Conservation (phyloP, 2,888 invertebrate genomes). For the Papilio elwesi region DNA sequence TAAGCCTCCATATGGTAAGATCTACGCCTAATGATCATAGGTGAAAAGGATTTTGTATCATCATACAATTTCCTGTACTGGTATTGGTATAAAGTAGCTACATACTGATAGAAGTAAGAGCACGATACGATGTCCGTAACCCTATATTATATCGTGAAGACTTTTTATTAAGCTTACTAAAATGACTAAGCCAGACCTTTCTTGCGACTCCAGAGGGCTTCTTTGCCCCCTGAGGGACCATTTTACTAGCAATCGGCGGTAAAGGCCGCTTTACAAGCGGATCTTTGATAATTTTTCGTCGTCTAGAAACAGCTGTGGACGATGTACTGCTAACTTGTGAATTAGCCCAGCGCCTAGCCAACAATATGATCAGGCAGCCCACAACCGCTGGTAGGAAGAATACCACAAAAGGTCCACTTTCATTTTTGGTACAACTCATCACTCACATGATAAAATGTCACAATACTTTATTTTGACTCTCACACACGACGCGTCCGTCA, state of each 20-base stretch:
- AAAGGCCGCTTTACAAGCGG: constrained; percentile 76
- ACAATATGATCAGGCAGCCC: constrained; percentile 80
- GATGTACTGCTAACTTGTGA: constrained; percentile 76
- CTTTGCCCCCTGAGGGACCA: constrained; percentile 74
- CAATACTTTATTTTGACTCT: constrained; percentile 65
- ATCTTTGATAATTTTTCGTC: constrained; percentile 81
- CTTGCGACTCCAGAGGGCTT: constrained; percentile 67
- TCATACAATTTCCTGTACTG: too few species aligned
- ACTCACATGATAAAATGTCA: constrained; percentile 82
- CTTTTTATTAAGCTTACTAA: background rate
- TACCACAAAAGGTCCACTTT: constrained; percentile 83
- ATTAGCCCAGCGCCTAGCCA: constrained; percentile 80
- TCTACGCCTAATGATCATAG: too few species aligned
- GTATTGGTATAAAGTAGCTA: background rate
- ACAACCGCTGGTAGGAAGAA: constrained; percentile 82
- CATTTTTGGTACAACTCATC: constrained; percentile 85
- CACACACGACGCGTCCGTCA: constrained; percentile 45
- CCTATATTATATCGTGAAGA: background rate
- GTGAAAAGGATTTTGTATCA: too few species aligned
- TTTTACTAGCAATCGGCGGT: constrained; percentile 74
- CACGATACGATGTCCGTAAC: background rate
- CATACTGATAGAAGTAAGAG: background rate
- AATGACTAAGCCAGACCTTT: constrained; percentile 59
- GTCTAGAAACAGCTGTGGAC: constrained; percentile 77
- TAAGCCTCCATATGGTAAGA: too few species aligned